Percentiles rank a stretch among this genome's conserved stretches.
These are phyloP conservation scores for Tipula vernalis DNA, from an alignment of 2,888 invertebrate genomes.

Conservation along the genomic window DNA sequence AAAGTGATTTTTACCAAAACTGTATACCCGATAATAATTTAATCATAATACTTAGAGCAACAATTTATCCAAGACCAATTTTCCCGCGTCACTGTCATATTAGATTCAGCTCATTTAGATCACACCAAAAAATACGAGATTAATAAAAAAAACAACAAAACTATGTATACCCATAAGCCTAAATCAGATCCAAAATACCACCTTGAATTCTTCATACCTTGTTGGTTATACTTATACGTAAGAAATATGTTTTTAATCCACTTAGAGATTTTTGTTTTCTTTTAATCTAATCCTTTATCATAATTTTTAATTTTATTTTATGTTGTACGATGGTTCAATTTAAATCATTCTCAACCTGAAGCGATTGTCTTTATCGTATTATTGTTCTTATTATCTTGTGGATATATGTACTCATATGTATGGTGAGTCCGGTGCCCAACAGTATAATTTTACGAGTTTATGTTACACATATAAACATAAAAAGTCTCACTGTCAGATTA, in stretches of 20 bases:
- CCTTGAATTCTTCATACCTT: neutral
- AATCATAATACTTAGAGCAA: neutral
- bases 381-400: neutral
- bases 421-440: neutral
- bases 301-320: neutral
- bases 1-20: too few relatives aligned
- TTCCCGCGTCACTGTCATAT: neutral
- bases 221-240: neutral
- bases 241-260: neutral
- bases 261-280: neutral
- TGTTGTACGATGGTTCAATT: neutral
- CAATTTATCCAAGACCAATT: neutral
- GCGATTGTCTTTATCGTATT: neutral
- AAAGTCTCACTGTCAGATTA: neutral
- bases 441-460: neutral
- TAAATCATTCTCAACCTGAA: neutral
- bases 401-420: neutral
- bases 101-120: neutral
- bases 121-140: neutral
- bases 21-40: too few relatives aligned
- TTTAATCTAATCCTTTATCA: neutral
- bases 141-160: neutral
- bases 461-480: neutral
- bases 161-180: neutral
- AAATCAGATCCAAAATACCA: neutral